Conservation (phyloP, 2,888 invertebrate species). For the Mythimna impura region DNA sequence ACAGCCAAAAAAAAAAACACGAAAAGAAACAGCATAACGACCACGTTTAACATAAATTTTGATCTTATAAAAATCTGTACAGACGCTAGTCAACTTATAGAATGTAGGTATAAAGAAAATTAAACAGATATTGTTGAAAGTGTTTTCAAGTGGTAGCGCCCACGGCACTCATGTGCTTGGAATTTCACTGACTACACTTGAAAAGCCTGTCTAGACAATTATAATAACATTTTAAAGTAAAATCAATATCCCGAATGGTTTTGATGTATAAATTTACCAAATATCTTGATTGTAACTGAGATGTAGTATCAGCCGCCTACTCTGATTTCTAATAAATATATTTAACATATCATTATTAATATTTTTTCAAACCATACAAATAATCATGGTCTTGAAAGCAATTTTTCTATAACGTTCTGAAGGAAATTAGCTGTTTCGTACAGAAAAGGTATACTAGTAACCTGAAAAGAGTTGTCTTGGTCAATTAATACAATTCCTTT, state of each 20-base stretch:
- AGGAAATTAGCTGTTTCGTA: too few species aligned
- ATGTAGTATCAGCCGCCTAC: background rate
- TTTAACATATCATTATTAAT: background rate
- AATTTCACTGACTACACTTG: slow-evolving; percentile 15
- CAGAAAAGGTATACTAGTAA: too few species aligned
- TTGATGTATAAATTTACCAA: slow-evolving; percentile 13
- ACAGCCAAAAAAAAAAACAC: too few species aligned
- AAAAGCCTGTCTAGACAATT: slow-evolving; percentile 43
- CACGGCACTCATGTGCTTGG: slow-evolving; percentile 9
- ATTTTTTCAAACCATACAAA: background rate
- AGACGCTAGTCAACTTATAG: background rate
- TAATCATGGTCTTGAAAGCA: background rate
- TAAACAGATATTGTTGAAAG: slow-evolving; percentile 10
- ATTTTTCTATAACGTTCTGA: too few species aligned
- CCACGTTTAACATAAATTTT: background rate
- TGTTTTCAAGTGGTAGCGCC: slow-evolving; percentile 29
- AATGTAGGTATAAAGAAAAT: slow-evolving; percentile 17
- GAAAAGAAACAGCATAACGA: too few species aligned
- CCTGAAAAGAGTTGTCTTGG: too few species aligned
- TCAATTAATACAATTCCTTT: too few species aligned
- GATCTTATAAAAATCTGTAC: background rate
- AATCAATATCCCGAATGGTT: slow-evolving; percentile 29
- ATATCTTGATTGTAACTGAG: background rate
- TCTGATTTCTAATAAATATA: background rate
- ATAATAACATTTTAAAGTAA: slow-evolving; percentile 28